Percentiles rank a stretch among this genome's conserved stretches.
phyloP scores from a whole-genome alignment of 2,797 vertebrate species.

The Crenuchus spilurus region DNA sequence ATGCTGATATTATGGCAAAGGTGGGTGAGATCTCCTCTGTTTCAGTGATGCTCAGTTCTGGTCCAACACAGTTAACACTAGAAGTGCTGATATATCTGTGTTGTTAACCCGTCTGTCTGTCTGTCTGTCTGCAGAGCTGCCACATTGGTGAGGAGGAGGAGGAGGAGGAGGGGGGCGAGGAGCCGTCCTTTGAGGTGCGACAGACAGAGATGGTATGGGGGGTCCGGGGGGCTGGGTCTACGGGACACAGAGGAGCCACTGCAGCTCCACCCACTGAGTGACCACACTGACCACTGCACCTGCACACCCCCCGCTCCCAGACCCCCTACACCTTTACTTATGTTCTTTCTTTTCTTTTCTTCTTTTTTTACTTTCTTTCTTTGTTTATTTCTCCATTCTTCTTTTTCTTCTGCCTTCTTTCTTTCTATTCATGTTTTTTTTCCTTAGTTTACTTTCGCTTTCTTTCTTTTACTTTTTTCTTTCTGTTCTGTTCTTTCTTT shows the following conservation, averaged over 20 bases:
- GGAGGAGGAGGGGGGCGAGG: constrained; percentile 80
- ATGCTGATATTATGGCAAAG: constrained; percentile 97
- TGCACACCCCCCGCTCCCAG: constrained; percentile 58
- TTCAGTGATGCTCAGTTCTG: not conserved
- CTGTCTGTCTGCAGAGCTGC: constrained; percentile 83
- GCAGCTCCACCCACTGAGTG: constrained; percentile 66
- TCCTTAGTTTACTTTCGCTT: no score
- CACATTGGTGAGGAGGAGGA: constrained; percentile 87
- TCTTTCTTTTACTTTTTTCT: not conserved
- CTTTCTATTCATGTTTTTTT: constrained; percentile 49
- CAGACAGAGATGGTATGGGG: constrained; percentile 84
- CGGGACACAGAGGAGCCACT: constrained; percentile 71
- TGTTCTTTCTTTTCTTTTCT: not conserved
- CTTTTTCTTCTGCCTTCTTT: constrained; percentile 47
- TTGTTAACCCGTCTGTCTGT: constrained; percentile 26
- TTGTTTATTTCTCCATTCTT: constrained; percentile 35
- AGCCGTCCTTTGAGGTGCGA: constrained; percentile 90
- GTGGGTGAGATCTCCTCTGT: constrained; percentile 63
- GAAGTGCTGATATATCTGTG: no score
- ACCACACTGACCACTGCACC: constrained; percentile 70
- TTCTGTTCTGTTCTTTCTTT: constrained; percentile 14
- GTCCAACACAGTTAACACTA: not conserved
- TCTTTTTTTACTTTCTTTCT: constrained; percentile 47
- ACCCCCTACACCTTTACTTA: constrained; percentile 4
- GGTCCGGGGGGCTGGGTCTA: constrained; percentile 76